phyloP scores from a whole-genome alignment of 2,797 vertebrate genomes.

The Pelobates cultripes region DNA sequence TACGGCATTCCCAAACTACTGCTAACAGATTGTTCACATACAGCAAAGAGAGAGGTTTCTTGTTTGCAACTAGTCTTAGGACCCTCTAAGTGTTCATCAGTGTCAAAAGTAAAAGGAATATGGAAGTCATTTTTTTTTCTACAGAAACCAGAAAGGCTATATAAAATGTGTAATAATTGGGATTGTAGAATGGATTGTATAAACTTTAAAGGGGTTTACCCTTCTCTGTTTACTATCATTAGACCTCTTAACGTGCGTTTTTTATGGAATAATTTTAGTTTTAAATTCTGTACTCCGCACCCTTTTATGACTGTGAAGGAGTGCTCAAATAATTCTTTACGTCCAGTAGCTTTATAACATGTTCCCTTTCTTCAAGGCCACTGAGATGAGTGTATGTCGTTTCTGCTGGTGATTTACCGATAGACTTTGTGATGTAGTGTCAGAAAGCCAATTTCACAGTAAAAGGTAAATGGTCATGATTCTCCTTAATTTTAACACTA shows the following conservation, averaged over 20 bases:
- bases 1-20: too few species aligned
- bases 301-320: neutral
- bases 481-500: slow-evolving; percentile 54
- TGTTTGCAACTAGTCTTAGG: too few species aligned
- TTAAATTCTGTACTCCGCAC: neutral
- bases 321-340: slow-evolving; percentile 30
- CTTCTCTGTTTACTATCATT: too few species aligned
- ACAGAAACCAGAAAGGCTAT: too few species aligned
- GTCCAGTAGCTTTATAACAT: slow-evolving; percentile 53
- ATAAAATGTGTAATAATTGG: too few species aligned
- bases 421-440: slow-evolving; percentile 16
- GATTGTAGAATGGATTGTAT: too few species aligned
- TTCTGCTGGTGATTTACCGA: slow-evolving; percentile 54
- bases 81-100: too few species aligned
- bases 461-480: slow-evolving; percentile 49
- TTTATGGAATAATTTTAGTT: neutral
- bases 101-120: too few species aligned
- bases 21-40: too few species aligned
- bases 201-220: too few species aligned
- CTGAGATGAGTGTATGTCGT: slow-evolving; percentile 51
- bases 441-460: slow-evolving; percentile 53
- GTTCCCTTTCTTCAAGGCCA: slow-evolving; percentile 56
- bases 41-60: too few species aligned
- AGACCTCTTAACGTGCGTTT: neutral
- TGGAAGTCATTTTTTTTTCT: too few species aligned